These are phyloP conservation scores for Phalacrocorax pelagicus DNA, from an alignment of 2,113 vertebrate species.

Conservation along the genomic window DNA sequence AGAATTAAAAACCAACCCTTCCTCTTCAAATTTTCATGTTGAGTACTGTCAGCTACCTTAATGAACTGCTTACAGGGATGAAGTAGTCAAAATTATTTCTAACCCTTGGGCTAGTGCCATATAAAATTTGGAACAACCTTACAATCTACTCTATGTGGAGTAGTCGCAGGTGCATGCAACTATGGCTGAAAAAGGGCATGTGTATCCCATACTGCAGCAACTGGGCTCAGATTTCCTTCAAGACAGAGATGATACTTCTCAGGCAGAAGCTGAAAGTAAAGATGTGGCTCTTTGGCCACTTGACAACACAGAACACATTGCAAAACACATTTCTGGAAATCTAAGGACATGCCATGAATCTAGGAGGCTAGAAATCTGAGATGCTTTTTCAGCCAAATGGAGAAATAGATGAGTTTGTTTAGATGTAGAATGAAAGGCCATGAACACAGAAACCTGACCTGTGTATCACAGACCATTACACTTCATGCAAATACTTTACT, in stretches of 20 bases:
- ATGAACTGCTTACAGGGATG: not conserved
- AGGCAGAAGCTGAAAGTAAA: not conserved
- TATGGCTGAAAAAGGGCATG: not conserved
- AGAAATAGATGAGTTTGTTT: not conserved
- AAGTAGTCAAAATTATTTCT: not conserved
- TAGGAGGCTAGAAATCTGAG: not conserved
- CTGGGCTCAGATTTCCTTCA: not conserved
- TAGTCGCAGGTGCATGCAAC: not conserved
- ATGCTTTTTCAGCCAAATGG: not conserved
- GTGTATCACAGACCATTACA: not conserved
- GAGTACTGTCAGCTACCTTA: not conserved
- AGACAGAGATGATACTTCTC: not conserved
- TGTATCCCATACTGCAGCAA: not conserved
- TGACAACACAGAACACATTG: fast-evolving
- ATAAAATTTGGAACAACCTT: not conserved
- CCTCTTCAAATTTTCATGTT: not conserved
- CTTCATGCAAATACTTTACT: not conserved
- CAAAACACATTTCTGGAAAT: not conserved
- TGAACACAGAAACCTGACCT: not conserved
- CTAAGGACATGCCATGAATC: not conserved
- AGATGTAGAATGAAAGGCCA: not conserved
- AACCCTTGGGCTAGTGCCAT: not conserved
- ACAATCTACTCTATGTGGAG: not conserved
- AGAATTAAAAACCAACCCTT: not conserved
- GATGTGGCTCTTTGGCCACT: not conserved